phyloP scores from a whole-genome alignment of 2,797 vertebrate genomes.

The Melanotaenia boesemani region DNA sequence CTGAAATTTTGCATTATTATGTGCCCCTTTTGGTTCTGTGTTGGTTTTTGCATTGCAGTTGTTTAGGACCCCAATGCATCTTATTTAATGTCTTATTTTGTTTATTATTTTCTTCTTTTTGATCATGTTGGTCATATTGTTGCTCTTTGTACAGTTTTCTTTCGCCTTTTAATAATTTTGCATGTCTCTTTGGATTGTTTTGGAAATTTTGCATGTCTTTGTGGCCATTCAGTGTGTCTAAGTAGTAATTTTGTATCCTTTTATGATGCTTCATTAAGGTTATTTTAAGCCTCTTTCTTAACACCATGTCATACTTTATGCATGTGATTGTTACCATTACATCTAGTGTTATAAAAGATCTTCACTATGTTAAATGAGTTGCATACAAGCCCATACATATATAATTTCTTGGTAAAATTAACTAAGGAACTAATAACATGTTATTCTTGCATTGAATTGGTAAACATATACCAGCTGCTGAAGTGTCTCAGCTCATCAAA shows the following conservation, averaged over 20 bases:
- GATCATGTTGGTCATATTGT: neutral
- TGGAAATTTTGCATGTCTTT: neutral
- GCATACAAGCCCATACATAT: neutral
- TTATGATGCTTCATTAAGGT: neutral
- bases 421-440: constrained; percentile 37
- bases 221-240: neutral
- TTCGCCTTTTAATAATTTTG: neutral
- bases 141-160: neutral
- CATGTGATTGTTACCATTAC: no score
- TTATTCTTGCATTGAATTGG: constrained; percentile 4
- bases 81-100: neutral
- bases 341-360: neutral
- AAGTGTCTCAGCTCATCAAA: constrained; percentile 38
- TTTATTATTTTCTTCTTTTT: neutral
- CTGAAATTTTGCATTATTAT: neutral
- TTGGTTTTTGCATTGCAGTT: neutral
- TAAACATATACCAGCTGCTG: constrained; percentile 17
- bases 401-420: constrained; percentile 12
- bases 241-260: neutral
- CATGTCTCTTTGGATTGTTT: neutral
- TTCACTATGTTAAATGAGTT: no score
- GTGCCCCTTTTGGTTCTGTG: neutral
- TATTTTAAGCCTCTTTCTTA: neutral
- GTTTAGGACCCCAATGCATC: neutral
- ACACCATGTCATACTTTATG: no score